phyloP scores from a whole-genome alignment of 2,888 invertebrate species.

The Morpho achilles region DNA sequence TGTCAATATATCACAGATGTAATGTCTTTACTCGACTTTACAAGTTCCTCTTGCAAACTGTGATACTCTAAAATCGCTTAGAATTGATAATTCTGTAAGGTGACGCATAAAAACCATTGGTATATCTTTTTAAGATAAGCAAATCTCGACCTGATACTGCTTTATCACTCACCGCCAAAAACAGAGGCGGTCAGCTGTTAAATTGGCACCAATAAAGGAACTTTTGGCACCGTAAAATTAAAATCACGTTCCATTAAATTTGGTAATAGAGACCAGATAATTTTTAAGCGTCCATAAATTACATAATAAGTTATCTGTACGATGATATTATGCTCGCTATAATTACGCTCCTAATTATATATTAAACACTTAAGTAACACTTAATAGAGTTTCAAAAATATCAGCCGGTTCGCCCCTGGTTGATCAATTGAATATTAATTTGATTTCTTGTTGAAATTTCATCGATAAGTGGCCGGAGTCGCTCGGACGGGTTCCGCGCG shows the following conservation, averaged over 20 bases:
- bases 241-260: conserved; percentile 11
- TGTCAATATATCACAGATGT: no score
- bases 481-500: background rate
- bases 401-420: background rate
- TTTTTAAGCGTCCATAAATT: conserved; percentile 19
- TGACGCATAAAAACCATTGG: background rate
- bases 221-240: background rate
- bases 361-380: conserved; percentile 3
- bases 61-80: background rate
- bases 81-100: background rate
- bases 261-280: conserved; percentile 15
- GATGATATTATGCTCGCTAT: conserved; percentile 12
- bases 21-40: no score
- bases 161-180: background rate
- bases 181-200: background rate
- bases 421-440: conserved; percentile 1
- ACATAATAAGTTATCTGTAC: conserved; percentile 9
- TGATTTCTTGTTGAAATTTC: background rate
- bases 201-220: background rate
- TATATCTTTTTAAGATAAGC: background rate
- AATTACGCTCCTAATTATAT: conserved; percentile 15
- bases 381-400: conserved; percentile 1
- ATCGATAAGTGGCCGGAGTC: background rate
- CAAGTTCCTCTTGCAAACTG: no score
- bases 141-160: background rate